phyloP scores from a whole-genome alignment of 1,140 invertebrate genomes.

The Meloidogyne floridensis region DNA sequence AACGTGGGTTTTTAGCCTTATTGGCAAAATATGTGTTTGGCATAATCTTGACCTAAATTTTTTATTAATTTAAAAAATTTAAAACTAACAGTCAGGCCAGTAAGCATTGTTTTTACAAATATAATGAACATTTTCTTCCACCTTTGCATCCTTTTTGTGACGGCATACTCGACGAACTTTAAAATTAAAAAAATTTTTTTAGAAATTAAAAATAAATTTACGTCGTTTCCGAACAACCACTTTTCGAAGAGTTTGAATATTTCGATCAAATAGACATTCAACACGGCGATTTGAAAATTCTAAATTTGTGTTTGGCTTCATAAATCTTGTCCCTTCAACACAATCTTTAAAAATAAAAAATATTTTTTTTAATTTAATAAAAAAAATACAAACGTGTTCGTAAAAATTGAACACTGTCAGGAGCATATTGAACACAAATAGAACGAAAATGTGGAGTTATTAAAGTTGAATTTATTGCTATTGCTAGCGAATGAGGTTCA shows the following conservation, averaged over 20 bases:
- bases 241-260: not conserved
- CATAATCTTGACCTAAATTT: too few species aligned
- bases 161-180: not conserved
- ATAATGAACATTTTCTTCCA: not conserved
- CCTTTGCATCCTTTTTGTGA: not conserved
- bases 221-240: not conserved
- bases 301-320: not conserved
- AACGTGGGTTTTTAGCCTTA: too few species aligned
- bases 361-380: too few species aligned
- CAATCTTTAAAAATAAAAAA: not conserved
- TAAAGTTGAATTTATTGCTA: not conserved
- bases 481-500: not conserved
- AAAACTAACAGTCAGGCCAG: not conserved
- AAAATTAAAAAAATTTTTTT: not conserved
- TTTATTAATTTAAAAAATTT: not conserved
- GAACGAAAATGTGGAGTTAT: not conserved
- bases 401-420: not conserved
- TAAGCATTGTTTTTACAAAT: not conserved
- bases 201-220: not conserved
- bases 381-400: not conserved
- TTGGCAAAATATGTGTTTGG: too few species aligned
- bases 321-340: not conserved
- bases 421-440: not conserved
- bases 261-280: conserved; percentile 3
- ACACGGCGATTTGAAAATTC: not conserved